Conservation (phyloP, 2,888 invertebrate species). For the Auanema sp. region DNA sequence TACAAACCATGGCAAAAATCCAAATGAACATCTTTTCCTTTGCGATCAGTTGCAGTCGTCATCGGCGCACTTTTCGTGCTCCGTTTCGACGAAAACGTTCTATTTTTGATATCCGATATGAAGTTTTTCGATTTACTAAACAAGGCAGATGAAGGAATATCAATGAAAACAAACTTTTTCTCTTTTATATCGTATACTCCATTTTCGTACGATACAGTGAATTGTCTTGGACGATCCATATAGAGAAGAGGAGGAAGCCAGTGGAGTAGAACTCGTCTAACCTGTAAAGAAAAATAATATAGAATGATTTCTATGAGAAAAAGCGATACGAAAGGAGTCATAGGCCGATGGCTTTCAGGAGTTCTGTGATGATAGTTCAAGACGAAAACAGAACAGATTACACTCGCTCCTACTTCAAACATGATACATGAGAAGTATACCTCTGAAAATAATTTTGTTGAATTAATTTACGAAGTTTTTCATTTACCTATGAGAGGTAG, state of each 20-base stretch:
- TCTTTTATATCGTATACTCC: constrained; percentile 12
- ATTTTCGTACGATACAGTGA: constrained; percentile 10
- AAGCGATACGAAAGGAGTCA: constrained; percentile 51
- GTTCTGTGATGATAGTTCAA: constrained; percentile 71
- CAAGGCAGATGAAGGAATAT: background rate
- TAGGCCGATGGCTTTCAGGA: constrained; percentile 60
- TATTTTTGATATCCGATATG: constrained; percentile 23
- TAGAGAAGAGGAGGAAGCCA: constrained; percentile 56
- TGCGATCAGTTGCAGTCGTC: constrained; percentile 14
- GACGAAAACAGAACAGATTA: constrained; percentile 66
- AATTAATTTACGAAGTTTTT: background rate
- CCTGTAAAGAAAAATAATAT: too few relatives aligned
- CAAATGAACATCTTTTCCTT: constrained; percentile 28
- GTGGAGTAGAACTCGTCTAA: constrained; percentile 48
- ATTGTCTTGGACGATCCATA: constrained; percentile 54
- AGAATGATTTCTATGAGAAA: constrained; percentile 5
- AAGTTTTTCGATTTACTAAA: constrained; percentile 3
- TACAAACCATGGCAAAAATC: constrained; percentile 30
- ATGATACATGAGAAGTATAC: constrained; percentile 62
- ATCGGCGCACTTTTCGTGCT: too few relatives aligned
- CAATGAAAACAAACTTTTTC: constrained; percentile 4
- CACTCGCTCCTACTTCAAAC: constrained; percentile 62
- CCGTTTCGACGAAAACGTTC: constrained; percentile 1
- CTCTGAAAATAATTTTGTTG: constrained; percentile 35
- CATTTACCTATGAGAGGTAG: constrained; percentile 78